A percentile compares a stretch with the other conserved stretches of the same genome.
phyloP scores from a whole-genome alignment of 2,888 invertebrate species.

The Acronicta alni region DNA sequence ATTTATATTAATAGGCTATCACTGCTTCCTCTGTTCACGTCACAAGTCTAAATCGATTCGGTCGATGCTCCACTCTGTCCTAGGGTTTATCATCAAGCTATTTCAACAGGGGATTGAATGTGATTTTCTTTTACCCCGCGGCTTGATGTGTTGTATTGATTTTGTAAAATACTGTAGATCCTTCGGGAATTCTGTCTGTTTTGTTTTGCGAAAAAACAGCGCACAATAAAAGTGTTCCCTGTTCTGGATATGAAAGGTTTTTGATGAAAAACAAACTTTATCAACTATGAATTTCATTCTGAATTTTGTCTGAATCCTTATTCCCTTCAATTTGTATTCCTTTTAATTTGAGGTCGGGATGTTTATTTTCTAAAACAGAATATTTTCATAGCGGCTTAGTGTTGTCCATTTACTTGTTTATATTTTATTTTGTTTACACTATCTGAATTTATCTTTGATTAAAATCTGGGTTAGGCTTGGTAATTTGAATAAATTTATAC shows the following conservation, averaged over 20 bases:
- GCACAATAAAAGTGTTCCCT: conserved; percentile 6
- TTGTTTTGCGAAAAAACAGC: conserved; percentile 25
- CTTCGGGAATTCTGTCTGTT: conserved; percentile 19
- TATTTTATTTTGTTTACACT: conserved; percentile 49
- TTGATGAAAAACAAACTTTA: conserved; percentile 8
- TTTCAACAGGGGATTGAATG: conserved; percentile 51
- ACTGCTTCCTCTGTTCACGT: conserved; percentile 12
- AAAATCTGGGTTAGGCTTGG: conserved; percentile 47
- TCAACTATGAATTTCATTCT: not conserved
- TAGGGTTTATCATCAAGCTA: conserved; percentile 42
- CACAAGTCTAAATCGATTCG: conserved; percentile 45
- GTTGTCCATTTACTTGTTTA: conserved; percentile 41
- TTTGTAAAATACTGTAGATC: conserved; percentile 34
- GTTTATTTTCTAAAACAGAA: conserved; percentile 23
- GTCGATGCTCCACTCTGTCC: conserved; percentile 35
- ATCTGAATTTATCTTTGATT: conserved; percentile 56
- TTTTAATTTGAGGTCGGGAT: conserved; percentile 17
- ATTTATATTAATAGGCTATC: too few relatives aligned
- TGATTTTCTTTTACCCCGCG: conserved; percentile 52
- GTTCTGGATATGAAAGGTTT: conserved; percentile 4
- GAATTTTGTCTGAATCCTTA: not conserved
- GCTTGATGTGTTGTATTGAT: conserved; percentile 53
- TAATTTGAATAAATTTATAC: conserved; percentile 57
- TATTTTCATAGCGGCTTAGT: conserved; percentile 22
- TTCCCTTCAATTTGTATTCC: conserved; percentile 7